phyloP scores from a whole-genome alignment of 2,797 vertebrate genomes.

The Hipposideros larvatus region DNA sequence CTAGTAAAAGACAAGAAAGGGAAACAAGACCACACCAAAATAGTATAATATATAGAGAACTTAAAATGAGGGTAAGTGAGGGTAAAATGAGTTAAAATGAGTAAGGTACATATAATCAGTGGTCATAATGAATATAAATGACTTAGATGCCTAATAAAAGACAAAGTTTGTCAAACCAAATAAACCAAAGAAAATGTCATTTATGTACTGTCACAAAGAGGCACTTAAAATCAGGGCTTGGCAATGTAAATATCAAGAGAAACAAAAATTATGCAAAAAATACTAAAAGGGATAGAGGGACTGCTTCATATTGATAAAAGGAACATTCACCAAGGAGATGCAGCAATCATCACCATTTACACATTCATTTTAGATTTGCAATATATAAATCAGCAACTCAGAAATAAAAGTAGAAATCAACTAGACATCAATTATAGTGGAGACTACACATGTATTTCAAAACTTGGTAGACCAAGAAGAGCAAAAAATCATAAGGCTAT shows the following conservation, averaged over 20 bases:
- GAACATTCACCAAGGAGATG: neutral
- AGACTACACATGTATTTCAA: neutral
- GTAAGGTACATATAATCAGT: neutral
- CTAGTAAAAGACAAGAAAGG: neutral
- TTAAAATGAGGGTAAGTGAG: neutral
- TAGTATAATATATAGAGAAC: neutral
- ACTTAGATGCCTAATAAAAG: neutral
- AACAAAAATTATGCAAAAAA: neutral
- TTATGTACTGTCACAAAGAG: neutral
- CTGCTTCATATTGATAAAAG: neutral
- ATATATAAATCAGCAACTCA: neutral
- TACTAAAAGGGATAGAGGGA: neutral
- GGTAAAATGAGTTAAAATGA: no score
- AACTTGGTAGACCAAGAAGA: neutral
- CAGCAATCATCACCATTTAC: neutral
- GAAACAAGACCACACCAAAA: neutral
- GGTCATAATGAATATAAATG: neutral
- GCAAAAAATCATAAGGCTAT: neutral
- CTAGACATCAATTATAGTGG: neutral
- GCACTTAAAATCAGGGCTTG: neutral
- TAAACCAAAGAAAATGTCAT: neutral
- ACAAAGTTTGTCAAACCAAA: neutral
- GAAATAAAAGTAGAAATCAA: neutral
- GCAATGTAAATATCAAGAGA: neutral
- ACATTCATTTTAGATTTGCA: neutral